These are phyloP conservation scores for Lacerta viridis DNA, from an alignment of 2,797 vertebrate species.

Conservation along the genomic window DNA sequence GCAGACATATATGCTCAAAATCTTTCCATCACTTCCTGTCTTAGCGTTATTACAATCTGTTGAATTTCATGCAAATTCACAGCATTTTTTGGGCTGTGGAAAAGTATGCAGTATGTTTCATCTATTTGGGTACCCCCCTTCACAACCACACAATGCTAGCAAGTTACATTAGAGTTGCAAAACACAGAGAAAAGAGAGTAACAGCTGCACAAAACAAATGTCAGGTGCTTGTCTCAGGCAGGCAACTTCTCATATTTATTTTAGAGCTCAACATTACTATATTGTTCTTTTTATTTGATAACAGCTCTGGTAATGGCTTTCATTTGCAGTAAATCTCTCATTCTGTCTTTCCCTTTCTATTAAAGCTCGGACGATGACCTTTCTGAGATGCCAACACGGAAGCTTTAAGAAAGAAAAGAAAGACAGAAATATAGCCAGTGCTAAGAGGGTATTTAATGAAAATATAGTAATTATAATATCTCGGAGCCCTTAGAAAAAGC, in stretches of 20 bases:
- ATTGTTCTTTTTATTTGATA: constrained; percentile 75
- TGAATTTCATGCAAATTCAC: rapidly evolving
- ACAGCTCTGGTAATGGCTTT: constrained; percentile 67
- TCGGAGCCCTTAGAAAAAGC: constrained; percentile 48
- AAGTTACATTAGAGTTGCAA: constrained; percentile 18
- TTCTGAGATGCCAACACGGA: constrained; percentile 1
- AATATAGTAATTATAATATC: constrained; percentile 53
- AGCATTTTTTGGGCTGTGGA: background rate
- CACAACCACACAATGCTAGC: no score
- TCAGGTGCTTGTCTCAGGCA: constrained; percentile 59
- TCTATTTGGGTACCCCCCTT: background rate
- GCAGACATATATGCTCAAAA: background rate
- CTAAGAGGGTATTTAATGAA: constrained; percentile 32
- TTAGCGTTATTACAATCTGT: background rate
- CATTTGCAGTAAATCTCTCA: constrained; percentile 73
- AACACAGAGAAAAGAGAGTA: constrained; percentile 15
- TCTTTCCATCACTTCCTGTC: rapidly evolving
- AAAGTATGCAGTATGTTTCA: background rate
- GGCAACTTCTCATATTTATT: constrained; percentile 58
- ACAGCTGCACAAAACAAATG: constrained; percentile 47
- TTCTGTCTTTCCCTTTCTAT: constrained; percentile 31
- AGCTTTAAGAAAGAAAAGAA: constrained; percentile 56
- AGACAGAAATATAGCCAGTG: background rate
- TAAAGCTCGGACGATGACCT: constrained; percentile 67
- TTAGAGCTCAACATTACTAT: constrained; percentile 67